Base-by-base conservation (phyloP, 1,140 invertebrate genomes). In the Caerostris darwini region DNA sequence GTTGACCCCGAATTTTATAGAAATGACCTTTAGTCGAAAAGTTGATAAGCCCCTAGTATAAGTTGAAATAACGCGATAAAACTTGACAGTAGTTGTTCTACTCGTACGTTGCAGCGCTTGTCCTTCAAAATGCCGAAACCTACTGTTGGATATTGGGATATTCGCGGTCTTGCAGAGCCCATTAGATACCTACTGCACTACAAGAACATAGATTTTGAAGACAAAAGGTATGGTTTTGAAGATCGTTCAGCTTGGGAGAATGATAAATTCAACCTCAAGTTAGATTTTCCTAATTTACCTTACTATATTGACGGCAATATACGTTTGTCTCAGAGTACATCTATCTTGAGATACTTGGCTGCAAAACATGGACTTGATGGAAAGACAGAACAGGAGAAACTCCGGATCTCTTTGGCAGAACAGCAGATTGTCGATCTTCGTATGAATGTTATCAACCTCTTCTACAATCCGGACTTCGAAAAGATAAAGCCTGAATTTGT, bases 161-260 rank as follows among this genome's bases (percentile, higher is more conserved):
- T 97, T 0, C 97, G 97, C 94, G 98, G 97, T 85, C 96, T 98
- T 8, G 98, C 96, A 3, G 98, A 98, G 95, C 96, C 97, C 8
- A 97, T 98, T 88, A 97, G 98, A 77, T 97, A 97, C 88, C 95
- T 98, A 3, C 95, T 98, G 0, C 97, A 96, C 71, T 98, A 98
- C 96, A 97, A 96, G 6, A 97, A 96, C 77, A 96, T 97, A 19
- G 96, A 97, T 58, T 98, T 97, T 95, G 97, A 98, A 95, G 98
- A 98, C 61, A 95, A 95, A 57, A 93, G 93, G 17, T 96, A 96
- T 91, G 95, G 95, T 0, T 94, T 95, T 82, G 94, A 95, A 77
- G 94, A 95, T 69, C 57, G 56, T n/a, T 19, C 7, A 14, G 57
- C 14, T 8, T 96, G 96, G 96, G 69, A 95, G 3, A 92, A 94